phyloP scores from a whole-genome alignment of 2,888 invertebrate species.

The Iphiclides podalirius region DNA sequence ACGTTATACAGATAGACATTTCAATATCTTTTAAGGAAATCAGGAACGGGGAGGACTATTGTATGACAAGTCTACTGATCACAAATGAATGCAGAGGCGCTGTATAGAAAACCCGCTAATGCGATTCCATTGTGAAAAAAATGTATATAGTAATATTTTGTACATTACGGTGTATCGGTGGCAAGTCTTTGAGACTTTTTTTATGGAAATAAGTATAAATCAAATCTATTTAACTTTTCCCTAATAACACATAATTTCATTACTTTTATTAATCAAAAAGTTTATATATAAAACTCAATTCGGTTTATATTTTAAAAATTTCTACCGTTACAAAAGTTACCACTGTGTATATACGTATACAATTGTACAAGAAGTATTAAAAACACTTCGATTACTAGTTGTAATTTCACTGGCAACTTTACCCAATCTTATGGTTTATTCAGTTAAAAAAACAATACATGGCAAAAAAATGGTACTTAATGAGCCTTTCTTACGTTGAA shows the following conservation, averaged over 20 bases:
- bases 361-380: too few relatives aligned
- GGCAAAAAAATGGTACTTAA: too few relatives aligned
- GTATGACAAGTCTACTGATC: slow-evolving; percentile 20
- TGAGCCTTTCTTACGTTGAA: slow-evolving; percentile 17
- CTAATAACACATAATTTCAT: too few relatives aligned
- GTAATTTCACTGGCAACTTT: too few relatives aligned
- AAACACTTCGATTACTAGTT: too few relatives aligned
- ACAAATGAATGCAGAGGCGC: slow-evolving; percentile 18
- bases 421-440: too few relatives aligned
- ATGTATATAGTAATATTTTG: slow-evolving; percentile 18
- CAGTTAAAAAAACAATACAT: too few relatives aligned
- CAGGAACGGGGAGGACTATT: slow-evolving; percentile 19
- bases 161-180: slow-evolving; percentile 20
- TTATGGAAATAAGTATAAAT: slow-evolving; percentile 2
- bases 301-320: too few relatives aligned
- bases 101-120: slow-evolving; percentile 24
- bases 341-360: too few relatives aligned
- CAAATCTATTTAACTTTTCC: slow-evolving; percentile 6
- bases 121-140: slow-evolving; percentile 23
- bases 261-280: too few relatives aligned
- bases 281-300: too few relatives aligned
- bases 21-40: slow-evolving; percentile 17
- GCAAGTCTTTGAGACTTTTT: slow-evolving; percentile 3
- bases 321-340: too few relatives aligned
- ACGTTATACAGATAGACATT: slow-evolving; percentile 4